Conservation (phyloP, 1,140 invertebrate genomes). For the Cherax quadricarinatus region DNA sequence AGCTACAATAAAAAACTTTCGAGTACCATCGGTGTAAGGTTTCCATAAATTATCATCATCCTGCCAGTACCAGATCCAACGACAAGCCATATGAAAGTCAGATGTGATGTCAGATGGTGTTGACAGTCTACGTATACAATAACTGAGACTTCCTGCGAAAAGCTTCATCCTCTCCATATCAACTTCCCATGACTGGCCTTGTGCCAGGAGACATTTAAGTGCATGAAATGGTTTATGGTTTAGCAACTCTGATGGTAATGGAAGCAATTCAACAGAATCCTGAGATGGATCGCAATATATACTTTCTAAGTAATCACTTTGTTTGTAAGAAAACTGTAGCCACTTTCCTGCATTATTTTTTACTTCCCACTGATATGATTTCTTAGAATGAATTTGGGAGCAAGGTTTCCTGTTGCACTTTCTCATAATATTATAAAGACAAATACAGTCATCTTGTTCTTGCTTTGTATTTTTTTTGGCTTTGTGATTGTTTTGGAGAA, state of each 20-base stretch:
- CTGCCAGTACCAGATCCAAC: slow-evolving; percentile 68
- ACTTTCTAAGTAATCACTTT: slow-evolving; percentile 59
- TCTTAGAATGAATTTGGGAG: slow-evolving; percentile 44
- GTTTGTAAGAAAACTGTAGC: slow-evolving; percentile 30
- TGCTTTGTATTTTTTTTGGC: background rate
- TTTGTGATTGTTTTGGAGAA: slow-evolving; percentile 38
- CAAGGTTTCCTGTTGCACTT: slow-evolving; percentile 57
- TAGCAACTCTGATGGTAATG: background rate
- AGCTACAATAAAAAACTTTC: slow-evolving; percentile 42
- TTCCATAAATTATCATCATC: slow-evolving; percentile 42
- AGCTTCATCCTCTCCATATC: slow-evolving; percentile 59
- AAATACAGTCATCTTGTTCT: slow-evolving; percentile 32
- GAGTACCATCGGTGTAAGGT: slow-evolving; percentile 44
- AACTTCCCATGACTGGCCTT: slow-evolving; percentile 23
- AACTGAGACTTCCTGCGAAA: background rate
- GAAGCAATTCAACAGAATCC: slow-evolving; percentile 12
- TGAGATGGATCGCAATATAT: slow-evolving; percentile 46
- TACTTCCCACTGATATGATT: slow-evolving; percentile 60
- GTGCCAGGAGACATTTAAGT: slow-evolving; percentile 14
- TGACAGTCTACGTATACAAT: slow-evolving; percentile 52
- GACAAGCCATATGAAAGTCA: slow-evolving; percentile 29
- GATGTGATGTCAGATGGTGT: slow-evolving; percentile 63
- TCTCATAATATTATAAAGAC: slow-evolving; percentile 43
- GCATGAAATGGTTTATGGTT: background rate
- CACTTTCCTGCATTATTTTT: slow-evolving; percentile 5